phyloP scores from a whole-genome alignment of 92 coral and sea anemone species.

The Actinostola sp. region DNA sequence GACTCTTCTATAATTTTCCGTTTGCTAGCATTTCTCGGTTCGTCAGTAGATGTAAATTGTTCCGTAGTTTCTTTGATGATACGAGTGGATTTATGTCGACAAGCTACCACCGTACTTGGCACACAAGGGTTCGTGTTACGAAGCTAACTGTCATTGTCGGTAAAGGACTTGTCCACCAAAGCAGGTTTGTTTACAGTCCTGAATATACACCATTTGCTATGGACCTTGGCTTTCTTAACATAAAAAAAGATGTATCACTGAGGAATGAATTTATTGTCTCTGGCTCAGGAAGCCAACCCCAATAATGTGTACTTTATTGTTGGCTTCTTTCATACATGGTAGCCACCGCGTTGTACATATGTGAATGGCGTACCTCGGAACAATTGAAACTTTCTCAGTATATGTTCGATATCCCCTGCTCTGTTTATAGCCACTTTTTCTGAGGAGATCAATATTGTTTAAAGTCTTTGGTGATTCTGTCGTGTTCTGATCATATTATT shows the following conservation, averaged over 20 bases:
- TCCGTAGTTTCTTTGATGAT: background rate
- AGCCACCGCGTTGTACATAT: too few species aligned
- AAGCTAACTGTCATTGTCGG: constrained; percentile 5
- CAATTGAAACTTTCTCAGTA: background rate
- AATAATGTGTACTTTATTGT: background rate
- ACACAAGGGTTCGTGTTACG: constrained; percentile 25
- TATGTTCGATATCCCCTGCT: background rate
- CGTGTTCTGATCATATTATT: constrained; percentile 21
- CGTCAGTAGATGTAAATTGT: background rate
- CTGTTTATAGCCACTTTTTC: background rate
- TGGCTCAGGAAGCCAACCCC: background rate
- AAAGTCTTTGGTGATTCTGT: constrained; percentile 17
- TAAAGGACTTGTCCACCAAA: background rate
- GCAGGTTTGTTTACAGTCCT: constrained; percentile 19
- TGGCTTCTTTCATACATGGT: background rate
- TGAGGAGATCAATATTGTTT: background rate
- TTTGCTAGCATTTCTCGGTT: background rate
- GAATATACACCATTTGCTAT: background rate
- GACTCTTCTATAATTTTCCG: constrained; percentile 24
- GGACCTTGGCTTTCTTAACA: background rate
- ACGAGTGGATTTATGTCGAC: constrained; percentile 12
- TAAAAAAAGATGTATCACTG: background rate
- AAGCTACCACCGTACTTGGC: background rate
- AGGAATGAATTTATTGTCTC: background rate
- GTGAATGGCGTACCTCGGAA: background rate